Conservation (phyloP, 1,140 invertebrate genomes). For the Leptinotarsa defecta region DNA sequence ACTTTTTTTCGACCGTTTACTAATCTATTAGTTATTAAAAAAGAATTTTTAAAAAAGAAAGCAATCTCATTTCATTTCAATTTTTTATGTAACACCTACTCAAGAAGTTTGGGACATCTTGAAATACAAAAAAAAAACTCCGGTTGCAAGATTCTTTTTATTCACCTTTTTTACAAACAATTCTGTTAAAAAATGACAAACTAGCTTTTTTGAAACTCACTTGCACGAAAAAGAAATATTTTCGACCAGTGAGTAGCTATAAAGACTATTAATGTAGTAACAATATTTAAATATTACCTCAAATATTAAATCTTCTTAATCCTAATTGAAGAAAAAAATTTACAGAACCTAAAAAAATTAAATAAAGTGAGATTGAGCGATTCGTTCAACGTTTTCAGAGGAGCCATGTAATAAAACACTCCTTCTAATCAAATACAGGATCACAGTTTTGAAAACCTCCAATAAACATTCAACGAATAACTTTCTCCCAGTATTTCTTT, state of each 20-base stretch:
- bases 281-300: slow-evolving; percentile 39
- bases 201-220: slow-evolving; percentile 27
- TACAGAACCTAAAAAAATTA: slow-evolving; percentile 12
- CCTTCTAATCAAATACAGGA: too few relatives aligned
- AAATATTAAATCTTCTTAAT: slow-evolving; percentile 26
- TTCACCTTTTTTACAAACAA: slow-evolving; percentile 29
- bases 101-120: too few relatives aligned
- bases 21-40: too few relatives aligned
- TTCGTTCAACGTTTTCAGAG: neutral
- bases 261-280: slow-evolving; percentile 43
- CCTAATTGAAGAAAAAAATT: slow-evolving; percentile 23
- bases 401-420: too few relatives aligned
- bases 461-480: neutral
- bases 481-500: neutral
- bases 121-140: neutral
- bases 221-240: slow-evolving; percentile 22
- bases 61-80: too few relatives aligned
- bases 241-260: slow-evolving; percentile 31
- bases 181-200: slow-evolving; percentile 32
- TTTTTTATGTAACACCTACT: too few relatives aligned
- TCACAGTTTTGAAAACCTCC: too few relatives aligned
- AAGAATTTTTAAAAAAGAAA: too few relatives aligned
- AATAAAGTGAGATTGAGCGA: neutral
- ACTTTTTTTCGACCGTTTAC: too few relatives aligned
- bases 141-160: slow-evolving; percentile 1